These are phyloP conservation scores for Antrozous pallidus DNA, from an alignment of 2,797 vertebrate genomes.

Conservation along the genomic window DNA sequence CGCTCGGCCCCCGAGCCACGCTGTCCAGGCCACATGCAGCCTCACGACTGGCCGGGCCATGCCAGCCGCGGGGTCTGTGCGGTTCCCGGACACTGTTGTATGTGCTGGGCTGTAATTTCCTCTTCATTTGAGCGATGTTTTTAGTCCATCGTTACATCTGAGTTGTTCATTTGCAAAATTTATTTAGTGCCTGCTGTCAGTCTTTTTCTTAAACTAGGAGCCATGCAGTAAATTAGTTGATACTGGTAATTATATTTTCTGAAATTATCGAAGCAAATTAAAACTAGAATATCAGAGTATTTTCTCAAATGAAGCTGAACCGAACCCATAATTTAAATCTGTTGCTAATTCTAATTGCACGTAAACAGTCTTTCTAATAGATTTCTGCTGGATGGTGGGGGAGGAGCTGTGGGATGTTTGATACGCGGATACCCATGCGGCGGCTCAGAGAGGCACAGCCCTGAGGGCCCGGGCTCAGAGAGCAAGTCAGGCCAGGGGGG, in stretches of 20 bases:
- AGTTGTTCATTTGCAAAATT: slow-evolving; percentile 61
- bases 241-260: slow-evolving; percentile 66
- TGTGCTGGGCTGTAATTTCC: slow-evolving; percentile 10
- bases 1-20: too few species aligned
- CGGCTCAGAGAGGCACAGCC: background rate
- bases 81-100: background rate
- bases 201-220: slow-evolving; percentile 61
- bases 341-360: slow-evolving; percentile 42
- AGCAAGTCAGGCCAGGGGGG: background rate
- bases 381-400: background rate
- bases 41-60: background rate
- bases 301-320: slow-evolving; percentile 65
- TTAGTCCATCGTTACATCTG: slow-evolving; percentile 48
- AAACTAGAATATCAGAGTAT: slow-evolving; percentile 60
- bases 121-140: slow-evolving; percentile 45
- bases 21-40: too few species aligned
- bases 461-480: background rate
- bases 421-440: too few species aligned
- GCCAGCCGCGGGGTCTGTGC: background rate
- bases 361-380: background rate
- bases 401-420: background rate
- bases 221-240: slow-evolving; percentile 47
- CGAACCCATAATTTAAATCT: slow-evolving; percentile 57
- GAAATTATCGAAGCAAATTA: slow-evolving; percentile 66
- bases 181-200: slow-evolving; percentile 60